Evolutionary conservation across 2,113 vertebrate species (phyloP).

Genomic region (Mohoua ochrocephala): DNA sequence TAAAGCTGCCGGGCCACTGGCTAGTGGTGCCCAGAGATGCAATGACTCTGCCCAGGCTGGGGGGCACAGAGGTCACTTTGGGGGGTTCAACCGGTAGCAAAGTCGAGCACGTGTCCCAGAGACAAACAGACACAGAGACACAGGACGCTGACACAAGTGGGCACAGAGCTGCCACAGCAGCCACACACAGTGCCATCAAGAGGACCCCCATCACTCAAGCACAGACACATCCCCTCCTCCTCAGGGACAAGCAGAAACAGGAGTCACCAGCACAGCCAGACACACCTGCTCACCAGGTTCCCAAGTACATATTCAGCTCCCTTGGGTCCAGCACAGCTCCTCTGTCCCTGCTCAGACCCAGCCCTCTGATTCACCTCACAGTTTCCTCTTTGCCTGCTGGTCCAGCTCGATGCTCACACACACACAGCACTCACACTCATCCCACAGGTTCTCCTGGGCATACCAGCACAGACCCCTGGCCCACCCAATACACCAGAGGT

Average conservation of each 20-base stretch:
- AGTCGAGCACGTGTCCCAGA: neutral
- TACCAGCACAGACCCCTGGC: neutral
- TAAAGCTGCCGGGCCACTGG: neutral
- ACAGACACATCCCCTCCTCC: neutral
- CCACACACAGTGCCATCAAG: neutral
- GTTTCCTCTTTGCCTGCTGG: neutral
- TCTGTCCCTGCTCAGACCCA: neutral
- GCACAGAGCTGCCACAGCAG: neutral
- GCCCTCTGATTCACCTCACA: neutral
- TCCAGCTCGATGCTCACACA: neutral
- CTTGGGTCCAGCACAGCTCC: neutral
- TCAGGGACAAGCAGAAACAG: neutral
- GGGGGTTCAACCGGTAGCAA: neutral
- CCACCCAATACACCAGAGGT: neutral
- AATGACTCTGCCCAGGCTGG: neutral
- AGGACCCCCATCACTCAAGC: neutral
- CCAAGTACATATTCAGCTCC: neutral
- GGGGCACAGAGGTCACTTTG: neutral
- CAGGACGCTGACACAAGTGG: neutral
- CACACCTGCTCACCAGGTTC: neutral
- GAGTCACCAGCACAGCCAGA: neutral
- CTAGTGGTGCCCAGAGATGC: neutral
- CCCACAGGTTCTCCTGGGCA: neutral
- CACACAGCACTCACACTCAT: neutral
- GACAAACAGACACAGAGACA: neutral